A percentile compares a stretch with the other conserved stretches of the same genome.
Conservation (phyloP, 2,113 vertebrate genomes). For the Uria aalge region DNA sequence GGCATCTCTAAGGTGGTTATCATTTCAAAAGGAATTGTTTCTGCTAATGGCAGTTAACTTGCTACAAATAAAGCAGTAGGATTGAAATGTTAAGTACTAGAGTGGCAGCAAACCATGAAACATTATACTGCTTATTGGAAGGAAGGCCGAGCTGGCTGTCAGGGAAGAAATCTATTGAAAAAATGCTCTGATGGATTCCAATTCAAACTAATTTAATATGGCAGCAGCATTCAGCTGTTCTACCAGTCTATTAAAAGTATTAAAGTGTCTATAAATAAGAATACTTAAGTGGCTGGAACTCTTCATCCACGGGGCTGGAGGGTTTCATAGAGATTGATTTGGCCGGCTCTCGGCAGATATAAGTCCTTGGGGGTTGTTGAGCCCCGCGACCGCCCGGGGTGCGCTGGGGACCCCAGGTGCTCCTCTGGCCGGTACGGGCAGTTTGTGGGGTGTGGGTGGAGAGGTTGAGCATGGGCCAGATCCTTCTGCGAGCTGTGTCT, state of each 20-base stretch:
- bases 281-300: not conserved
- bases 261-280: conserved; percentile 23
- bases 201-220: not conserved
- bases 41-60: conserved; percentile 43
- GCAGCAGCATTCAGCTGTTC: not conserved
- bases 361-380: not conserved
- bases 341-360: not conserved
- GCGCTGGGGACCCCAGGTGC: not conserved
- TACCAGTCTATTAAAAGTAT: not conserved
- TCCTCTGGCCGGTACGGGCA: not conserved
- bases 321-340: not conserved
- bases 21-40: conserved; percentile 62
- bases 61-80: conserved; percentile 40
- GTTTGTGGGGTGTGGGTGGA: not conserved
- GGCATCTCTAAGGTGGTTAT: conserved; percentile 60
- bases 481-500: not conserved
- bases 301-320: not conserved
- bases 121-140: not conserved
- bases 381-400: not conserved
- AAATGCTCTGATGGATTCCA: not conserved
- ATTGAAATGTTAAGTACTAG: not conserved
- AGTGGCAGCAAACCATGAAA: conserved; percentile 23
- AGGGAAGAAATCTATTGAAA: conserved; percentile 16
- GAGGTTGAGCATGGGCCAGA: not conserved
- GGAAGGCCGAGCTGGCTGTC: conserved; percentile 3